A percentile compares a stretch with the other conserved stretches of the same genome.
These are phyloP conservation scores for Penaeus monodon DNA, from an alignment of 2,888 invertebrate species.

Conservation along the genomic window DNA sequence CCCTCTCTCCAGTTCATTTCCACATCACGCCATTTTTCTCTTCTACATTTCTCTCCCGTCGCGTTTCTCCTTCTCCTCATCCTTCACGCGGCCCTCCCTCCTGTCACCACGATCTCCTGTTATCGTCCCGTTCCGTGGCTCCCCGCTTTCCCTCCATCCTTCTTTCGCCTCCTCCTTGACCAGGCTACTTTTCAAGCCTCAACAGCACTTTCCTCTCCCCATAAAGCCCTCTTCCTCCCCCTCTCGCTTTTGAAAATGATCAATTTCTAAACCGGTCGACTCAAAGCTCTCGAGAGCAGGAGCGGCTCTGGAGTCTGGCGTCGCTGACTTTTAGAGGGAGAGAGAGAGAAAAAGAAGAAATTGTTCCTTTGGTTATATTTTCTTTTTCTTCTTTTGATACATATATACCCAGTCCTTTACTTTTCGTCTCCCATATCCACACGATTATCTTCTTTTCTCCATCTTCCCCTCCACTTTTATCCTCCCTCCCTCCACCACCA, in stretches of 20 bases:
- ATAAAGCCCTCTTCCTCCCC: no score
- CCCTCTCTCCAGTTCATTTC: not conserved
- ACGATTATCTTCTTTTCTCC: not conserved
- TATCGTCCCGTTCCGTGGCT: slow-evolving; percentile 16
- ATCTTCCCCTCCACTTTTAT: not conserved
- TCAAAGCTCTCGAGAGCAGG: no score
- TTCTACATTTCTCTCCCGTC: not conserved
- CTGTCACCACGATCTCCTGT: not conserved
- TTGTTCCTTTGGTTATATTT: no score
- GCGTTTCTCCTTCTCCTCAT: not conserved
- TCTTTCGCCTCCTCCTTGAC: slow-evolving; percentile 45
- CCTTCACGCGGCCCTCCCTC: not conserved
- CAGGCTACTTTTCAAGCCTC: no score
- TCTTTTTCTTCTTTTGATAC: no score
- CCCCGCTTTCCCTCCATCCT: slow-evolving; percentile 52
- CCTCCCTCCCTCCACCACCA: not conserved
- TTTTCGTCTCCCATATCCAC: not conserved
- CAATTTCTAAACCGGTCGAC: no score
- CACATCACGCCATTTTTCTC: not conserved
- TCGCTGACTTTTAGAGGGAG: no score
- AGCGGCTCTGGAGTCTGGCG: no score
- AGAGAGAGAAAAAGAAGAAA: no score
- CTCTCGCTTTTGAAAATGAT: no score
- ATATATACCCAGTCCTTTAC: no score
- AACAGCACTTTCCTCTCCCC: no score